Percentiles rank a stretch among this genome's conserved stretches.
These are phyloP conservation scores for Ictalurus punctatus DNA, from an alignment of 2,113 vertebrate species.

Conservation along the genomic window DNA sequence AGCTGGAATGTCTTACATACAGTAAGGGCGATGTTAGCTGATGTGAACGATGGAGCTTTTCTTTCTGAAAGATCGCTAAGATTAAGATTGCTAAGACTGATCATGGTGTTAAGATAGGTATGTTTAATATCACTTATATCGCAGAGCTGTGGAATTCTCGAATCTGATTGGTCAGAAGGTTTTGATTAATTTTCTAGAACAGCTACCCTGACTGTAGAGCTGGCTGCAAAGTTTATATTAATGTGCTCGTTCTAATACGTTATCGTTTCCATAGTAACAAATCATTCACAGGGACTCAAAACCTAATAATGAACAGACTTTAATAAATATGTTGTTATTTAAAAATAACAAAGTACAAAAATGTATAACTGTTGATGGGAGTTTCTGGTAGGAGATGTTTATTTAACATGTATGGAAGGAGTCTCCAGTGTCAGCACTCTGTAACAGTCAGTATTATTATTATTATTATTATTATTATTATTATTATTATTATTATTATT, in stretches of 20 bases:
- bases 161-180: neutral
- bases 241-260: too few species aligned
- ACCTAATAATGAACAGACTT: neutral
- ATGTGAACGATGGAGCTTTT: neutral
- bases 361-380: neutral
- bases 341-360: neutral
- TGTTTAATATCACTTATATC: neutral
- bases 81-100: neutral
- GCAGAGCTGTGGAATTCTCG: neutral
- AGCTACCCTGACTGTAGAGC: neutral
- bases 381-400: neutral
- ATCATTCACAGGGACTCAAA: neutral
- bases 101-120: neutral
- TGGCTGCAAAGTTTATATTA: neutral
- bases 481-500: neutral
- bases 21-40: neutral
- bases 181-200: neutral
- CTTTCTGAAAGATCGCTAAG: neutral
- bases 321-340: neutral
- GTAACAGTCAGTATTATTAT: neutral
- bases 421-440: neutral
- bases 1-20: conserved; percentile 6
- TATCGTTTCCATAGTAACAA: neutral
- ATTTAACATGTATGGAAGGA: neutral
- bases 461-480: too few species aligned